Evolutionary conservation across 2,888 invertebrate species (phyloP), one percentile per base, ranked within the genome.

Genomic region (Suillia variegata): DNA sequence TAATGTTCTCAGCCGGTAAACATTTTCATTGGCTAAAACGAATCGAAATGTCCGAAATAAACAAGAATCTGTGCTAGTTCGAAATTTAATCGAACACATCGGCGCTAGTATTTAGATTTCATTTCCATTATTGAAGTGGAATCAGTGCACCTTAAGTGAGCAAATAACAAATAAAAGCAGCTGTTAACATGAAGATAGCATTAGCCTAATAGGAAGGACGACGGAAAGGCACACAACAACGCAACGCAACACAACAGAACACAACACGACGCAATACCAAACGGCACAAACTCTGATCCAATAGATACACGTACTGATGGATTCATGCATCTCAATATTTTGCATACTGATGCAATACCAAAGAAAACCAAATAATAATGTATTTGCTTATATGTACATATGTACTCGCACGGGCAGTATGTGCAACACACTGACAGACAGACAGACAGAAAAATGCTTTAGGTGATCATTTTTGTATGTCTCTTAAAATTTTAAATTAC

Each of bases 161-260:
- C 56, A 62, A 61, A 50, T 18, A 64, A 52, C 42, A 62, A 33
- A 62, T 59, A 63, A 59, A 57, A 62, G 62, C 62, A 61, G 48
- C 61, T 64, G 61, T 62, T 63, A 65, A 65, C 65, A 65, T 50
- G 65, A 65, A 65, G 65, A 65, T 61, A 57, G 61, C 65, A 65
- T 65, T 65, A 65, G 61, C 58, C 58, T 65, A 65, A 65, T 65
- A 63, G 61, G n/a, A 61, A 63, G 59, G 31, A 13, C 34, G 33
- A 20, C 38, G 49, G 55, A 51, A 54, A n/a, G n/a, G n/a, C 31
- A 57, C 26, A 34, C 47, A 55, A 38, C 38, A 10, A 10, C 26
- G 26, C 5, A 26, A 6, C 6, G 10, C 5, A 5, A 10, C 5
- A 26, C 26, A 10, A n/a, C 5, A 26, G 6, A 10, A 26, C n/a